Evolutionary conservation across 1,140 invertebrate genomes (phyloP), one percentile per base, ranked within the genome.

Genomic region (Vollenhovia emeryi): DNA sequence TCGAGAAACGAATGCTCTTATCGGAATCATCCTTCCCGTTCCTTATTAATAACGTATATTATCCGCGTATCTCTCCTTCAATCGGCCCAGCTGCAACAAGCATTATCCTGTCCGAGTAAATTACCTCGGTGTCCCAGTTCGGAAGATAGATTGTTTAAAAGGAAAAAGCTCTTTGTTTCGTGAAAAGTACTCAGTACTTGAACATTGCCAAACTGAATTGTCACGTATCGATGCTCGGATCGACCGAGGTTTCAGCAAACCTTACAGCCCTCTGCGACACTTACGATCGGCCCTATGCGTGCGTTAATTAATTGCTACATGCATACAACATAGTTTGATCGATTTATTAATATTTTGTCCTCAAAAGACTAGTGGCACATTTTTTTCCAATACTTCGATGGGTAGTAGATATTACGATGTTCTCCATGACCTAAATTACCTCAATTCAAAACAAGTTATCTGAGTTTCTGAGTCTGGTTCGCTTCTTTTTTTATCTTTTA

Each of bases 351-450:
- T 75, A 60, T 60, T 75, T 75, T 60, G 50, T 43, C 15, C 24
- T 75, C 36, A 40, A 43, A 21, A 75, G 55, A 74, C 27, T 30
- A 66, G 27, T 30, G 18, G 30, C 74, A 18, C 13, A 52, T 75
- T 66, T 66, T 60, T 62, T 48, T 48, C 59, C 40, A 45, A 36
- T 66, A 36, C 40, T 64, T 13, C 75, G 75, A 78, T 78, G 43
- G 30, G 57, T 43, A 48, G 59, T 78, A 66, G 59, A 79, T 50
- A 79, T 62, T 76, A 52, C 75, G 60, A 50, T 68, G 43, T 79
- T 79, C 33, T 79, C 60, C 75, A 24, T 79, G 75, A 79, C 75
- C 60, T 36, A 68, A 79, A 79, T 79, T 66, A 66, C 30, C 43
- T 66, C 30, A 66, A 68, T 68, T 66, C 75, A 68, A 45, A 68